Base-by-base conservation (phyloP, 2,797 vertebrate genomes). In the Selene dorsalis region DNA sequence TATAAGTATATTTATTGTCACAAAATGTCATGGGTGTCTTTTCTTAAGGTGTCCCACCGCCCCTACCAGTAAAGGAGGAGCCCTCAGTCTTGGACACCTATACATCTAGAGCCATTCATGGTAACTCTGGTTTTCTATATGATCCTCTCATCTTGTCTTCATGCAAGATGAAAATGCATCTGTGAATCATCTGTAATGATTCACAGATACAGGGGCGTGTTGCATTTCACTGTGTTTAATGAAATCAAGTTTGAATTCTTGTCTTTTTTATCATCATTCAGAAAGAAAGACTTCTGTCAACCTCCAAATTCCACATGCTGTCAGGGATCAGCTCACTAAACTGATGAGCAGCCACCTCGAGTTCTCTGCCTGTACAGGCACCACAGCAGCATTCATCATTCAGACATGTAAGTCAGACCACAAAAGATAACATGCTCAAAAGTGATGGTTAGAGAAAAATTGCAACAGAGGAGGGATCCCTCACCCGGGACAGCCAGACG, bases 311-410 rank as follows among this genome's bases (percentile, higher is more conserved):
- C 92, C 92, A 0, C 75, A 82, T 0, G 91, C 84, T 0, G 91
- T 98, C 69, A 94, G 88, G 79, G 93, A 95, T 73, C 91, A 91
- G 22, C 96, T 98, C 75, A 87, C 56, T 60, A 94, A 88, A 61
- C 93, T 99, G 85, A 93, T 95, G 86, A 60, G 82, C 52, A 87
- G 77, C 24, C 85, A 96, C 73, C 94, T 95, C 0, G 92, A 96
- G 80, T 96, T 96, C 85, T 93, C 87, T 9, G 88, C 89, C 53
- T 97, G 95, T 86, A 92, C 94, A 9, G 94, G 86, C 86, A 96
- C 96, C 30, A 78, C 96, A 53, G 96, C 97, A 82, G 97, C 97
- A 11, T 99, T 99, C 91, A 91, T 99, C 84, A 76, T 96, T 80
- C 95, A 97, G 89, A 96, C 93, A 78, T 89, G 97, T 96, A 93